These are phyloP conservation scores for Lasaia peninsularis DNA, from an alignment of 1,140 invertebrate species.

Conservation along the genomic window DNA sequence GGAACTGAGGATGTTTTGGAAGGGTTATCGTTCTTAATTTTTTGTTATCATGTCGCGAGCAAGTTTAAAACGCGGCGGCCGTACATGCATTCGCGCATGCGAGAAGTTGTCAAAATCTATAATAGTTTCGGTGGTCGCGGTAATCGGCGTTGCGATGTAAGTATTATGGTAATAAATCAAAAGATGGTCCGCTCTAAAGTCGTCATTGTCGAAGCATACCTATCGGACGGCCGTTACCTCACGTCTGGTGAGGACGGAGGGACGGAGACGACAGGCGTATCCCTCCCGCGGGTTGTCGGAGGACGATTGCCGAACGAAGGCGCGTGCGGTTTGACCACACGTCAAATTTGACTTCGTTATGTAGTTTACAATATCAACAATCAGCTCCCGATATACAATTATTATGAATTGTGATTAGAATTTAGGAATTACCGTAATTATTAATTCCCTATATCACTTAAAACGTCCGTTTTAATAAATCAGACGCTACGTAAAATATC, in stretches of 20 bases:
- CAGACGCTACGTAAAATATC: no score
- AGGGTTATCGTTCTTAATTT: slow-evolving; percentile 64
- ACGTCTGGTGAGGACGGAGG: slow-evolving; percentile 59
- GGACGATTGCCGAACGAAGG: slow-evolving; percentile 56
- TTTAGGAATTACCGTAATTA: background rate
- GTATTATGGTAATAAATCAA: slow-evolving; percentile 43
- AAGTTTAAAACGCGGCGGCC: slow-evolving; percentile 75
- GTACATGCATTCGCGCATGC: slow-evolving; percentile 74
- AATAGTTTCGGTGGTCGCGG: slow-evolving; percentile 64
- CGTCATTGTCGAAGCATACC: slow-evolving; percentile 47
- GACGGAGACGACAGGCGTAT: slow-evolving; percentile 42
- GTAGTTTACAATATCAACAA: slow-evolving; percentile 62
- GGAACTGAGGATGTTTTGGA: slow-evolving; percentile 39
- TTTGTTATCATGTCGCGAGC: slow-evolving; percentile 65
- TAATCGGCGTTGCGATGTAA: slow-evolving; percentile 42
- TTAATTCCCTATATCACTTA: background rate
- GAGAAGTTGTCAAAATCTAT: slow-evolving; percentile 76
- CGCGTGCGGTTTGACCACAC: slow-evolving; percentile 65
- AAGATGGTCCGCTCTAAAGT: slow-evolving; percentile 45
- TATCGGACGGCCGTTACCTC: slow-evolving; percentile 51
- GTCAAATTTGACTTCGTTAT: slow-evolving; percentile 49
- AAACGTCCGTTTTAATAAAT: no score
- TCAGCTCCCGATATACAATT: slow-evolving; percentile 51
- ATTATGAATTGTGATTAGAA: slow-evolving; percentile 30
- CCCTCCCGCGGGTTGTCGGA: slow-evolving; percentile 56